These are phyloP conservation scores for Ceyx margarethae DNA, from an alignment of 2,113 vertebrate genomes.

Conservation along the genomic window DNA sequence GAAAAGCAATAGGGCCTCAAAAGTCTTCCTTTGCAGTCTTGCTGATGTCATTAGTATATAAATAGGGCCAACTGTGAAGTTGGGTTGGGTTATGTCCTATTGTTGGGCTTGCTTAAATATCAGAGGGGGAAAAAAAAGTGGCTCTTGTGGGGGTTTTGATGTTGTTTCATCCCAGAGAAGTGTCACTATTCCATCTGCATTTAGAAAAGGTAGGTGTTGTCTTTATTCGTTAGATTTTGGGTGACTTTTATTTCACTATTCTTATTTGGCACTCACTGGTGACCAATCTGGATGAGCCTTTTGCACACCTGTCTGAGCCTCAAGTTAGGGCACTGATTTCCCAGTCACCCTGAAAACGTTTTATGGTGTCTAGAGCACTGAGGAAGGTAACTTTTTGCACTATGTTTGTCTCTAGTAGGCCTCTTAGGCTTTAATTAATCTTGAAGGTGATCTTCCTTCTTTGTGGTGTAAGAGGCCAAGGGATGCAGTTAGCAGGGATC, in stretches of 20 bases:
- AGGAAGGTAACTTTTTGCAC: not conserved
- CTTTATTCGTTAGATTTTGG: fast-evolving
- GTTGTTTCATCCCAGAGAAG: not conserved
- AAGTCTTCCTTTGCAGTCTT: conserved; percentile 14
- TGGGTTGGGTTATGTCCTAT: not conserved
- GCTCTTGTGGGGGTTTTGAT: not conserved
- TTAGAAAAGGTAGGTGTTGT: not conserved
- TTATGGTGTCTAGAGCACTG: not conserved
- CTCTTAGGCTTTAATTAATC: not conserved
- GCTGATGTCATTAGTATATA: not conserved
- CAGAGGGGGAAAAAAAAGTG: not conserved
- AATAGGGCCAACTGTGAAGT: not conserved
- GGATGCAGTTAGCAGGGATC: not conserved
- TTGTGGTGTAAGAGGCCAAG: not conserved
- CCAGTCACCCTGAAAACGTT: not conserved
- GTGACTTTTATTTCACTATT: not conserved
- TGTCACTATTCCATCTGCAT: not conserved
- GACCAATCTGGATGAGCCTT: fast-evolving
- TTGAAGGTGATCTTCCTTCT: not conserved
- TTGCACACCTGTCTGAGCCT: not conserved
- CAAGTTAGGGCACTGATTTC: not conserved
- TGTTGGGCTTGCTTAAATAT: not conserved
- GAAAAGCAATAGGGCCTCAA: not conserved
- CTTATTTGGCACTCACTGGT: not conserved
- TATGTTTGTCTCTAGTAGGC: not conserved